phyloP scores from a whole-genome alignment of 30 jellyfish, hydroid and myxozoan genomes.

The Hydractinia symbiolongicarpus region DNA sequence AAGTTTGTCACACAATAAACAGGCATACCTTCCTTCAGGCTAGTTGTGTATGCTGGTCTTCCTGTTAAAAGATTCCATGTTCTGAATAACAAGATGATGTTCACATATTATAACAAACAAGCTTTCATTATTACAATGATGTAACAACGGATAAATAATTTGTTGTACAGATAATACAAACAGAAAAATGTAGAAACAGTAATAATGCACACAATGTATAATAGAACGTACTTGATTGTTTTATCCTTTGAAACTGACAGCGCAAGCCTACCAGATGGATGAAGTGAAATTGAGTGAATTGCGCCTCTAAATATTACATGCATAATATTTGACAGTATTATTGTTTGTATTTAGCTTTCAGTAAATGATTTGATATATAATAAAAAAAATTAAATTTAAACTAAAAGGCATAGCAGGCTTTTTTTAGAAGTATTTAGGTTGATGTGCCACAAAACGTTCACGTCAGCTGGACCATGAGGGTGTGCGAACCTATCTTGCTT shows the following conservation, averaged over 20 bases:
- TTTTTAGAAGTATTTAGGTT: too few species aligned
- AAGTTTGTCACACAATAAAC: too few species aligned
- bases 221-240: slow-evolving; percentile 46
- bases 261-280: slow-evolving; percentile 82
- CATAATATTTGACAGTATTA: neutral
- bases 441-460: too few species aligned
- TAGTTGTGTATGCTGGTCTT: slow-evolving; percentile 77
- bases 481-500: too few species aligned
- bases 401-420: too few species aligned
- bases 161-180: neutral
- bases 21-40: slow-evolving; percentile 51
- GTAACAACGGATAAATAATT: neutral
- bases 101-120: neutral
- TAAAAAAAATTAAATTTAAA: too few species aligned
- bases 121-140: too few species aligned
- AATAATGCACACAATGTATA: neutral
- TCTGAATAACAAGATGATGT: slow-evolving; percentile 17
- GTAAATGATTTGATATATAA: neutral
- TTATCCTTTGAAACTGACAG: slow-evolving; percentile 73
- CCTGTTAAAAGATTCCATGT: slow-evolving; percentile 83
- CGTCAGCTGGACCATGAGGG: too few species aligned
- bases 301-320: slow-evolving; percentile 48
- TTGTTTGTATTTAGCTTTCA: neutral
- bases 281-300: slow-evolving; percentile 61
- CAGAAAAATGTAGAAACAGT: neutral